A percentile compares a stretch with the other conserved stretches of the same genome.
These are phyloP conservation scores for Vanessa atalanta DNA, from an alignment of 1,140 invertebrate genomes.

Conservation along the genomic window DNA sequence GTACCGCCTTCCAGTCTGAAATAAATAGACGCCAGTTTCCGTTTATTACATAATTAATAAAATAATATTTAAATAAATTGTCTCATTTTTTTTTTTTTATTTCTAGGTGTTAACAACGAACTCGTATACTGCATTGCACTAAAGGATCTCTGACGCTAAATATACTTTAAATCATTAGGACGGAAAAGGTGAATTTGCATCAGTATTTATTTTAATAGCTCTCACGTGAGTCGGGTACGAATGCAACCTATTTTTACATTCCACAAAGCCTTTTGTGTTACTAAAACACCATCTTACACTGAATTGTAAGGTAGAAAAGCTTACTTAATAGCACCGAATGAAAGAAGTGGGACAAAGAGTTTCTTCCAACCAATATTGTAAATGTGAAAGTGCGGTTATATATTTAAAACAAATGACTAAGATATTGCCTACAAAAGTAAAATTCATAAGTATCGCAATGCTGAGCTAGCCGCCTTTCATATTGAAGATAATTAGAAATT, in stretches of 20 bases:
- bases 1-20: too few relatives aligned
- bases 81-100: too few relatives aligned
- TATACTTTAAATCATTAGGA: not conserved
- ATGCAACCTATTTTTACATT: constrained; percentile 24
- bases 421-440: not conserved
- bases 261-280: constrained; percentile 22
- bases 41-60: too few relatives aligned
- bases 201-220: constrained; percentile 12
- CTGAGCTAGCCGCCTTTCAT: too few relatives aligned
- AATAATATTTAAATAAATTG: too few relatives aligned
- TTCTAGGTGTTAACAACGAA: too few relatives aligned
- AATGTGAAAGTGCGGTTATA: not conserved
- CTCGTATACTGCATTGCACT: too few relatives aligned
- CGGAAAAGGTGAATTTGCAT: constrained; percentile 1
- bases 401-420: not conserved
- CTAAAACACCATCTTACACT: constrained; percentile 15
- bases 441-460: too few relatives aligned
- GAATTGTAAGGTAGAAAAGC: constrained; percentile 4
- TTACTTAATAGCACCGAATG: constrained; percentile 11
- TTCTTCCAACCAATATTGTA: constrained; percentile 2
- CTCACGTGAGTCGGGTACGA: constrained; percentile 9
- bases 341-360: constrained; percentile 2
- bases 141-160: not conserved
- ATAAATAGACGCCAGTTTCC: too few relatives aligned
- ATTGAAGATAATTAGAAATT: too few relatives aligned